Base-by-base conservation (phyloP, 2,797 vertebrate species). In the Gorsachius magnificus region DNA sequence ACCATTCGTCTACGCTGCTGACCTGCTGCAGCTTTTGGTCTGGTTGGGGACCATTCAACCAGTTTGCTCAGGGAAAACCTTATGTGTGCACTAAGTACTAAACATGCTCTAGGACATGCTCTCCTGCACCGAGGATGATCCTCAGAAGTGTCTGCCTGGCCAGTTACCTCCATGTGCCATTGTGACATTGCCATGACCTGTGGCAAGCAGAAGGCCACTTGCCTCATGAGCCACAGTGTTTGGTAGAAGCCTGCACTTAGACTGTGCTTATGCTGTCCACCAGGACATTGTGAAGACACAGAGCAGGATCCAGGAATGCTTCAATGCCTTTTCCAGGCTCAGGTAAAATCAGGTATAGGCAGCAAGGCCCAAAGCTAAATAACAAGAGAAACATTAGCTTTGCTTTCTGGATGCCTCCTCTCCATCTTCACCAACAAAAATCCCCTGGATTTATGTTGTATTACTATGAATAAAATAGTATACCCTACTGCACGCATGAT, bases 121-220 rank as follows among this genome's bases (percentile, higher is more conserved):
- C 10, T 80, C 26, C 46, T 82, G 26, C 10, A 50, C 24, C 28
- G 60, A n/a, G 18, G 26, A 57, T 16, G 10, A 72, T 10, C 29
- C 17, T 53, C 28, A 35, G 24, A 72, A 79, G 35, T 22, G 8
- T 36, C 66, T 90, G 36, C 8, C 17, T 41, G 35, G 25, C 15
- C 13, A 38, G 3, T 33, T 35, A 70, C 16, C 9, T 53, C 26
- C 24, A 5, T 3, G 3, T 35, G 22, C 9, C 3, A 0, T 24
- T 36, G 31, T 79, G 80, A 33, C 4, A 11, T n/a, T 54, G 22
- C 33, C 35, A 29, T 63, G 75, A 54, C 10, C 20, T 15, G 13
- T 5, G 17, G 20, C 41, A 10, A 66, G 24, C 24, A 89, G 56
- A 92, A 87, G 72, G 54, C 7, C 36, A 17, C 28, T 57, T 68